These are phyloP conservation scores for Odontocerum albicorne DNA, from an alignment of 2,888 invertebrate genomes.

Conservation along the genomic window DNA sequence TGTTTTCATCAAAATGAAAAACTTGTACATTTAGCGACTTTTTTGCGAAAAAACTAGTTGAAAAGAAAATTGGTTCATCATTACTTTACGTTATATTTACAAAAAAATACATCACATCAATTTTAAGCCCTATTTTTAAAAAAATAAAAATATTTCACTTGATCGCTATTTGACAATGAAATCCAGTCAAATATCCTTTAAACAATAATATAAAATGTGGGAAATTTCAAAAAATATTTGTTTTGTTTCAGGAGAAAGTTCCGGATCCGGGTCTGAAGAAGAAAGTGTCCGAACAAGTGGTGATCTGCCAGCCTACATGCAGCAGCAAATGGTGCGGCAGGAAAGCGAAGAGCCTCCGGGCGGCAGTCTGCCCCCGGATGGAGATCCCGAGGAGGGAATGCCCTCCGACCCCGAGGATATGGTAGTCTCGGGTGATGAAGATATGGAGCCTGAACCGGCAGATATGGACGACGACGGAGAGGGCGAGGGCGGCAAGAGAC, in stretches of 20 bases:
- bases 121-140: too few relatives aligned
- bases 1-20: too few relatives aligned
- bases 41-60: too few relatives aligned
- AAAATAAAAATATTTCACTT: too few relatives aligned
- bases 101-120: too few relatives aligned
- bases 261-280: constrained; percentile 67
- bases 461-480: constrained; percentile 70
- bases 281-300: constrained; percentile 54
- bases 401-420: constrained; percentile 74
- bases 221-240: too few relatives aligned
- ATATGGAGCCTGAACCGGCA: constrained; percentile 68
- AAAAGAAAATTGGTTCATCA: too few relatives aligned
- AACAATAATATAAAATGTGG: too few relatives aligned
- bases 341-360: constrained; percentile 45
- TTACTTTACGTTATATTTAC: too few relatives aligned
- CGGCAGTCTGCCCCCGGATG: constrained; percentile 56
- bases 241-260: constrained; percentile 61
- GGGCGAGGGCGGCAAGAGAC: constrained; percentile 63
- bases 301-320: constrained; percentile 33
- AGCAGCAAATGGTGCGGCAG: constrained; percentile 31
- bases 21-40: too few relatives aligned
- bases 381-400: constrained; percentile 61
- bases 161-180: too few relatives aligned
- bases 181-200: too few relatives aligned
- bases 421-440: constrained; percentile 70